phyloP scores from a whole-genome alignment of 92 coral and sea anemone species.

The Anthopleura xanthogrammica region DNA sequence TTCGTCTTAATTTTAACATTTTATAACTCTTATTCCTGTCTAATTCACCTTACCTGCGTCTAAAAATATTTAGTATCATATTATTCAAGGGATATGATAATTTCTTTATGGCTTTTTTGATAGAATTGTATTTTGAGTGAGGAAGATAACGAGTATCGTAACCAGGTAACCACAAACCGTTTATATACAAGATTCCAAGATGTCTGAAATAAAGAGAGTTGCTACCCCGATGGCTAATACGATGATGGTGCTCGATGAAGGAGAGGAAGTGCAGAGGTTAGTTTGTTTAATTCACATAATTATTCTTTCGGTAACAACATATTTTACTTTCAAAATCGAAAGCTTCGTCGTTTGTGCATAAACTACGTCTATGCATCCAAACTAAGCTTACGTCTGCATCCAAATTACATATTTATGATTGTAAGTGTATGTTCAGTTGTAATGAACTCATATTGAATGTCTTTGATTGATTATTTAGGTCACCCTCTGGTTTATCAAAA shows the following conservation, averaged over 20 bases:
- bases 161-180: slow-evolving; percentile 4
- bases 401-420: too few species aligned
- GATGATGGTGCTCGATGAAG: slow-evolving; percentile 34
- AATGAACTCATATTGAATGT: not conserved
- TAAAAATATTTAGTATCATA: not conserved
- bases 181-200: not conserved
- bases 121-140: not conserved
- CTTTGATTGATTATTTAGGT: not conserved
- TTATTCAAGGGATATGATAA: not conserved
- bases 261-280: slow-evolving; percentile 32
- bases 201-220: slow-evolving; percentile 39
- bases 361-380: too few species aligned
- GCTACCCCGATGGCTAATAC: slow-evolving; percentile 25
- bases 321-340: too few species aligned
- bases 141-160: slow-evolving; percentile 9
- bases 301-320: not conserved
- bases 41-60: not conserved
- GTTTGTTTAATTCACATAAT: not conserved
- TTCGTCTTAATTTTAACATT: not conserved
- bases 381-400: too few species aligned
- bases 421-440: too few species aligned
- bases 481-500: slow-evolving; percentile 2
- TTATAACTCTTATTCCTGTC: not conserved
- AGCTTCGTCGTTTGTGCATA: too few species aligned
- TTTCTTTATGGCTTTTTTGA: not conserved